These are phyloP conservation scores for Bombycilla garrulus DNA, from an alignment of 2,113 vertebrate species.

Conservation along the genomic window DNA sequence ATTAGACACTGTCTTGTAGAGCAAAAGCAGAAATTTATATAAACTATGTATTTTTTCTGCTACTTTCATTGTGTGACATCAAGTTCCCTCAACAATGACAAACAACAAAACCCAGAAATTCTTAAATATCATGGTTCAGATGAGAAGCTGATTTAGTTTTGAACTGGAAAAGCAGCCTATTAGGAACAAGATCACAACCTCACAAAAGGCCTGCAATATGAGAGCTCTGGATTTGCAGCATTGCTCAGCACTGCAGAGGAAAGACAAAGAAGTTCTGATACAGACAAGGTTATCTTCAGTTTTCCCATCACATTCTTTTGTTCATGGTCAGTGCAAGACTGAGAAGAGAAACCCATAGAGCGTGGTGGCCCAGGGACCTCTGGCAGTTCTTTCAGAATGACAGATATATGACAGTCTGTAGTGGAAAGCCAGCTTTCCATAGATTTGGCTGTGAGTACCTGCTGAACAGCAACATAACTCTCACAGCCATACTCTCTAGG, in stretches of 20 bases:
- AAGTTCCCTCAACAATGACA: background rate
- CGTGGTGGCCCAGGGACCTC: background rate
- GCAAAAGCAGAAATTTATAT: background rate
- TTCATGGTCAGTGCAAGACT: background rate
- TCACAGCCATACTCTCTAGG: background rate
- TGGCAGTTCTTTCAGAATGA: background rate
- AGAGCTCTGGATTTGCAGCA: background rate
- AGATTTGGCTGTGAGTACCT: background rate
- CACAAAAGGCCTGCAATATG: background rate
- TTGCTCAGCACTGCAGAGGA: background rate
- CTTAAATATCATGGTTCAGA: background rate
- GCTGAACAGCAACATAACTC: background rate
- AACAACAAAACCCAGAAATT: background rate
- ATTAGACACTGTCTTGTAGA: background rate
- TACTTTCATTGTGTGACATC: background rate
- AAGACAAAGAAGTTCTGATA: background rate
- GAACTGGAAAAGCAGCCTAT: background rate
- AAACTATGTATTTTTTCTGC: background rate
- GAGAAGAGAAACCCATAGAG: background rate
- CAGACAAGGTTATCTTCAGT: background rate
- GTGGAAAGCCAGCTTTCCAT: background rate
- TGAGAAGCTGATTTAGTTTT: background rate
- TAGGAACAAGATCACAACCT: background rate
- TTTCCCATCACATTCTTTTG: background rate
- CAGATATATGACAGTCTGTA: background rate